Base-by-base conservation (phyloP, 1,140 invertebrate species). In the Formica selysi region DNA sequence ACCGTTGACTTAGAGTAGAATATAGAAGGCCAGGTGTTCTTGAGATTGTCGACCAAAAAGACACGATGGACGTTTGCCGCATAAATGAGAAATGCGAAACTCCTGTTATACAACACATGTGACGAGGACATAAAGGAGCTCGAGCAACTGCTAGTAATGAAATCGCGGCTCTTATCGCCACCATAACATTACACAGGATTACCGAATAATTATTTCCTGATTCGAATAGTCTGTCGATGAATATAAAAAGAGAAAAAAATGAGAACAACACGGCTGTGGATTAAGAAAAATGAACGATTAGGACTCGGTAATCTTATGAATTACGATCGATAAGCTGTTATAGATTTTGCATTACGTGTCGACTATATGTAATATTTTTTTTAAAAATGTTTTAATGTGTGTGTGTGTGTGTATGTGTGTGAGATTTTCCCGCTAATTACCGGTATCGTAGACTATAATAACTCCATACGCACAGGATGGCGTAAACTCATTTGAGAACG, bases 121-220 rank as follows among this genome's bases (percentile, higher is more conserved):
- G 87, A 89, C 79, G 81, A 91, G 80, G 70, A 86, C 86, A 84
- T 84, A 87, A 83, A 90, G 78, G 81, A 70, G n/a, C 57, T 85
- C 76, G 64, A 76, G 54, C 64, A 84, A 36, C 71, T 84, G 61
- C 68, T 32, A 32, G 59, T 90, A 92, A 91, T 91, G 73, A 92
- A 93, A 92, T 93, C 85, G 57, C 64, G 80, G 87, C 86, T 59
- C 36, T 91, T 90, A 90, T 86, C 48, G 88, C 88, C 74, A 92
- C 73, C 76, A 51, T 48, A 79, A 85, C 74, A 91, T 92, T 87
- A 88, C 26, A 44, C 85, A 41, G 79, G 67, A 88, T 91, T 87
- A 68, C 67, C 86, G 29, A 59, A 41, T 41, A 19, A 73, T 86
- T 86, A 87, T 86, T 85, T 86, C 38, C 32, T 26, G 59, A 74